Conservation (phyloP, 2,797 vertebrate species). For the Melanotaenia boesemani region DNA sequence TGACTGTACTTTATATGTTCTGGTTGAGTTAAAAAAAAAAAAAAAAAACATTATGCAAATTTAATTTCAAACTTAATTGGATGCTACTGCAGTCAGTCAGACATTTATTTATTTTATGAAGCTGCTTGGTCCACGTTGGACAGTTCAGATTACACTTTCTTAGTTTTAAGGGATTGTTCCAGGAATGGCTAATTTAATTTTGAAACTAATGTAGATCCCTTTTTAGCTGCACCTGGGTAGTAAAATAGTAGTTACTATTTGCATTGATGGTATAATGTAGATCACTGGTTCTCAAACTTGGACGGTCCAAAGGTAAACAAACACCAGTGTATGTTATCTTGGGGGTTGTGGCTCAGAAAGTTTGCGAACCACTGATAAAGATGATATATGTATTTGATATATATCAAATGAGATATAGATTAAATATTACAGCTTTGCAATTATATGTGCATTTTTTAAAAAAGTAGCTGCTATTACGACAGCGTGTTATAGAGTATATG, state of each 20-base stretch:
- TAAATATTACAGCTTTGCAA: too few species aligned
- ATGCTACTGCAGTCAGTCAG: conserved; percentile 25
- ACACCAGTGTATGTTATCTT: too few species aligned
- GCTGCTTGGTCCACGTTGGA: conserved; percentile 31
- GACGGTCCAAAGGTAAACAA: too few species aligned
- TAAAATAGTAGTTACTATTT: conserved; percentile 53
- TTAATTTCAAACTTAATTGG: conserved; percentile 29
- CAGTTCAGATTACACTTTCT: conserved; percentile 38
- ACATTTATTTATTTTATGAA: conserved; percentile 37
- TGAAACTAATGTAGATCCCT: conserved; percentile 49
- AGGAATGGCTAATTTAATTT: conserved; percentile 39
- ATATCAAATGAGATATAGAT: too few species aligned
- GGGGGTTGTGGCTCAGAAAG: too few species aligned
- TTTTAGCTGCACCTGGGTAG: conserved; percentile 45
- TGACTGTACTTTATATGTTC: conserved; percentile 36
- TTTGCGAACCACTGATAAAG: too few species aligned
- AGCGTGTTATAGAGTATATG: too few species aligned
- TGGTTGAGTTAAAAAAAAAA: conserved; percentile 29
- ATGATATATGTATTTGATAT: too few species aligned
- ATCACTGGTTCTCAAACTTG: neutral
- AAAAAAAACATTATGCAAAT: conserved; percentile 15
- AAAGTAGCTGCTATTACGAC: too few species aligned
- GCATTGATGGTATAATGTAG: conserved; percentile 51
- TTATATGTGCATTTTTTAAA: too few species aligned
- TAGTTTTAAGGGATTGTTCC: conserved; percentile 60